A percentile compares a stretch with the other conserved stretches of the same genome.
Conservation (phyloP, 1,140 invertebrate genomes). For the Trichomalopsis sarcophagae region DNA sequence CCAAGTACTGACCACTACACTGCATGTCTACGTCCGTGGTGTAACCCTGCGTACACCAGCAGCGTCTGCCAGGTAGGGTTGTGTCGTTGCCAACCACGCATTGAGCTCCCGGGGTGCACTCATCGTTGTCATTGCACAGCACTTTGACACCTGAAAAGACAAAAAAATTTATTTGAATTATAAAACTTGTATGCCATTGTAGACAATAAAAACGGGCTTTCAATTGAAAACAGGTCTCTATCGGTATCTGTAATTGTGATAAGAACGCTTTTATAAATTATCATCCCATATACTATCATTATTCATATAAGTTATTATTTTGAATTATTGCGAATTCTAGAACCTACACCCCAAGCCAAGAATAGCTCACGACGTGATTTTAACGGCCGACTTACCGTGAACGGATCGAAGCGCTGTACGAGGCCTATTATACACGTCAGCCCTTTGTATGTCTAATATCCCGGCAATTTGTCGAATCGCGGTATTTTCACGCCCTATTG, state of each 20-base stretch:
- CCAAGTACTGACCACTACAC: slow-evolving; percentile 66
- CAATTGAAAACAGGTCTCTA: too few species aligned
- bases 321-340: too few species aligned
- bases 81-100: slow-evolving; percentile 63
- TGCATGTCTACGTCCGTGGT: slow-evolving; percentile 64
- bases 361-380: neutral
- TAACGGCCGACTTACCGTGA: neutral
- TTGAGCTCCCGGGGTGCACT: slow-evolving; percentile 70
- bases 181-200: too few species aligned
- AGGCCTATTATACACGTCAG: neutral
- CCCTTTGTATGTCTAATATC: neutral
- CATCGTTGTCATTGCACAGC: slow-evolving; percentile 66
- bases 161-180: neutral
- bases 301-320: too few species aligned
- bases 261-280: too few species aligned
- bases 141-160: slow-evolving; percentile 65
- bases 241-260: too few species aligned
- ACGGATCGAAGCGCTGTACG: neutral
- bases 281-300: too few species aligned
- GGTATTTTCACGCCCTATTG: neutral
- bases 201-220: too few species aligned
- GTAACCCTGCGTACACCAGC: slow-evolving; percentile 70
- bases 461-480: neutral
- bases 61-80: slow-evolving; percentile 64
- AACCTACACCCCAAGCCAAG: neutral